Conservation (phyloP, 2,113 vertebrate genomes). For the Synodontis membranacea region DNA sequence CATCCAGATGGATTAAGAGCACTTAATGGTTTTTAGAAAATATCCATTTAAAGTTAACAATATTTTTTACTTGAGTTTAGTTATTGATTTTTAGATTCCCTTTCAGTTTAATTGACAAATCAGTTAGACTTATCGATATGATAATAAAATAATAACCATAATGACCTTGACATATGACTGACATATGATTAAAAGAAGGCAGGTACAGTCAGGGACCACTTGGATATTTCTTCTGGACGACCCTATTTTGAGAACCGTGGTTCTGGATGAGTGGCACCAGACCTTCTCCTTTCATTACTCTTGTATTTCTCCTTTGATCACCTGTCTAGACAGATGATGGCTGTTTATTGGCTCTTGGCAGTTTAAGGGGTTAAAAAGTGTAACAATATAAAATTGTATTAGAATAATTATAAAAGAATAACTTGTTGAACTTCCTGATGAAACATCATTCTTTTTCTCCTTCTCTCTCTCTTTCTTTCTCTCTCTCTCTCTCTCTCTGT, state of each 20-base stretch:
- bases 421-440: neutral
- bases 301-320: neutral
- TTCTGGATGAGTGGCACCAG: neutral
- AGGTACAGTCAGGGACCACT: neutral
- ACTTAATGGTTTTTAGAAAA: neutral
- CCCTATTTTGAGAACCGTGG: neutral
- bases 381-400: neutral
- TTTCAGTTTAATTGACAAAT: neutral
- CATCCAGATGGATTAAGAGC: neutral
- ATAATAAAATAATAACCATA: neutral
- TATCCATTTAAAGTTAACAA: neutral
- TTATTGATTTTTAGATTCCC: neutral
- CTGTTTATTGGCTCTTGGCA: neutral
- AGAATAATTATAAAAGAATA: no score
- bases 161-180: neutral
- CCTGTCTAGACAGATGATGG: neutral
- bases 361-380: neutral
- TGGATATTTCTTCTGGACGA: neutral
- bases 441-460: neutral
- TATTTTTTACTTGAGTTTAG: neutral
- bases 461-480: slow-evolving; percentile 16
- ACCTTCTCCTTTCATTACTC: neutral
- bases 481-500: neutral
- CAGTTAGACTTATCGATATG: neutral
- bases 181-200: neutral